A percentile compares a stretch with the other conserved stretches of the same genome.
phyloP scores from a whole-genome alignment of 2,888 invertebrate species.

The Heteropelma amictum region DNA sequence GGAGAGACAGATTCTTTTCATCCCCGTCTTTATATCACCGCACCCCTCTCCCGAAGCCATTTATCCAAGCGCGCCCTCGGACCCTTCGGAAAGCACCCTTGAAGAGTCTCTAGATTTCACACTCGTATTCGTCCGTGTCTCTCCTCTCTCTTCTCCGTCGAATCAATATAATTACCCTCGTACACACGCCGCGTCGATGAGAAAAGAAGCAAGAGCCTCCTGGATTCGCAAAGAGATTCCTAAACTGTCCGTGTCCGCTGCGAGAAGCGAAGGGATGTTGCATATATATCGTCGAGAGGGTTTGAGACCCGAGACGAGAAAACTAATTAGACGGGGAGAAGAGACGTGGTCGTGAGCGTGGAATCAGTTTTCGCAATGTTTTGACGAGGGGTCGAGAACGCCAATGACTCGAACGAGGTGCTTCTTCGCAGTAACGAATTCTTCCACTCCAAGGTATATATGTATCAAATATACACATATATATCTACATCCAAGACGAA shows the following conservation, averaged over 20 bases:
- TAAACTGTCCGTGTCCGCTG: background rate
- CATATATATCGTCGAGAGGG: too few species aligned
- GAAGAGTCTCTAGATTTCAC: background rate
- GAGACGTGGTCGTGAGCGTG: conserved; percentile 1
- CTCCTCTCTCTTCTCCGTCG: too few species aligned
- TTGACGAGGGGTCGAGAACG: conserved; percentile 10
- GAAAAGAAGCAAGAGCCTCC: background rate
- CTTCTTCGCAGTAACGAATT: conserved; percentile 10
- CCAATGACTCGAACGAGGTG: conserved; percentile 26
- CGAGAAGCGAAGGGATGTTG: background rate
- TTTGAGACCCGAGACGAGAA: conserved; percentile 39
- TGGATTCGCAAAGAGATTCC: conserved; percentile 15
- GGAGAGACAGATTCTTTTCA: too few species aligned
- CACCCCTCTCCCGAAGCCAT: background rate
- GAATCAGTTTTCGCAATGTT: conserved; percentile 46
- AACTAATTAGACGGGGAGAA: conserved; percentile 42
- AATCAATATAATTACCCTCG: too few species aligned
- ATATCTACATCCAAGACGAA: too few species aligned
- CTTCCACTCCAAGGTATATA: background rate
- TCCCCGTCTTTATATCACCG: background rate
- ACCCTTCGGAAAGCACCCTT: background rate
- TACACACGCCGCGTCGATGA: too few species aligned
- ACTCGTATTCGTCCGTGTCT: background rate
- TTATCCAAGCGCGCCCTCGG: background rate
- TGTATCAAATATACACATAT: too few species aligned